These are phyloP conservation scores for Pangasius larnaudii DNA, from an alignment of 2,797 vertebrate genomes.

Conservation along the genomic window DNA sequence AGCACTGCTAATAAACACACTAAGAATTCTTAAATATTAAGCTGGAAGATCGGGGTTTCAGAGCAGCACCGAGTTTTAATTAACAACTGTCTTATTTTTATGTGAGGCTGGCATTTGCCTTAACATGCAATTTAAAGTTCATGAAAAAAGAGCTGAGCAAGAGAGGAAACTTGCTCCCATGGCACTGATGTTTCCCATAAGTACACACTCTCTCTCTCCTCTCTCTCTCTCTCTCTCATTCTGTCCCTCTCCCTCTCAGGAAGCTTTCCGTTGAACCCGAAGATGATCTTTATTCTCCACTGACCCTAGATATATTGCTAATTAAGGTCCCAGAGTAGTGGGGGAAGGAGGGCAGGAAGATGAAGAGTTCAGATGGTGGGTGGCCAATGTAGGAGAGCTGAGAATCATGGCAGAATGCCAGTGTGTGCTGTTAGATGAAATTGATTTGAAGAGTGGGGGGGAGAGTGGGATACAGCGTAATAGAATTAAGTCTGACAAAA, in stretches of 20 bases:
- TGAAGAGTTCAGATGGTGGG: conserved; percentile 35
- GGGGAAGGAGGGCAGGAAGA: conserved; percentile 44
- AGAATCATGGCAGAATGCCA: conserved; percentile 57
- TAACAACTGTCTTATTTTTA: conserved; percentile 26
- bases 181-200: conserved; percentile 6
- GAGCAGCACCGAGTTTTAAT: conserved; percentile 24
- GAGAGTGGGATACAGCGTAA: conserved; percentile 44
- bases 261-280: conserved; percentile 42
- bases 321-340: conserved; percentile 47
- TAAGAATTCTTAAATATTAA: background rate
- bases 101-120: conserved; percentile 11
- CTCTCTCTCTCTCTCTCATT: background rate
- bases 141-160: conserved; percentile 1
- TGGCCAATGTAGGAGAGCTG: conserved; percentile 38
- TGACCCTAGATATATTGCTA: conserved; percentile 49
- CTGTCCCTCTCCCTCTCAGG: conserved; percentile 12
- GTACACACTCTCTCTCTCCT: conserved; percentile 9
- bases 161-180: conserved; percentile 25
- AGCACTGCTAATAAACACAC: background rate
- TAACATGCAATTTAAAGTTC: conserved; percentile 31
- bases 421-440: conserved; percentile 48
- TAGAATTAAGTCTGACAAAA: conserved; percentile 58
- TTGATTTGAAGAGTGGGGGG: conserved; percentile 46
- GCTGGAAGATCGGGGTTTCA: conserved; percentile 7
- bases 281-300: conserved; percentile 47